Base-by-base conservation (phyloP, 2,888 invertebrate genomes). In the Oxytorus armatus region DNA sequence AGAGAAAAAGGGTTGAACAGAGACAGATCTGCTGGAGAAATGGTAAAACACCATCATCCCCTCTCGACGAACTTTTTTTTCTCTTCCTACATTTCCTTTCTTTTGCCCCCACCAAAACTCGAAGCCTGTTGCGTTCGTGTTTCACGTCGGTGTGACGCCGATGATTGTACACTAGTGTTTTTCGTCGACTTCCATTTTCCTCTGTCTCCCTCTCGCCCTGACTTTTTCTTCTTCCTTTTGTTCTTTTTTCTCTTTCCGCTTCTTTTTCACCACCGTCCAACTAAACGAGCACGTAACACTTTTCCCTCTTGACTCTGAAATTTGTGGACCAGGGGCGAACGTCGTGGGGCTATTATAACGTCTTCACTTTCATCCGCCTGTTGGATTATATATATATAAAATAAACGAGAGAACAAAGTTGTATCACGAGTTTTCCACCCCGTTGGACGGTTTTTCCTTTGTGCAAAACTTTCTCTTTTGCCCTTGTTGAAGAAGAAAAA, bases 1-100 rank as follows among this genome's bases (percentile, higher is more conserved):
- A 18, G 18, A 65, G 47, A 29, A 33, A 42, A n/a, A 16, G 36
- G 61, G 23, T 36, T 14, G 39, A 51, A 33, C 39, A 23, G 23
- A 23, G n/a, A n/a, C n/a, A 68, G 25, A 68, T 44, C 53, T 33
- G 65, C 39, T 21, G 42, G 63, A 44, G 47, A 16, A 23, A 74
- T 57, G 29, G 59, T 61, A 51, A 61, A 73, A 74, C 79, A 75
- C 63, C 57, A 65, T 72, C 39, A 76, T 63, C 61, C 72, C 21
- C 39, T 70, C 42, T 36, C 59, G 39, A 42, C 36, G 25, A 72
- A 76, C 72, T 63, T 29, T 36, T 49, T 53, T 51, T 76, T 74
- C 65, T 47, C 16, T 23, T 33, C 23, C 11, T 53, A 36, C 21
- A 33, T 10, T 42, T 44, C 53, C 29, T 36, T 16, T 8, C 16